Evolutionary conservation across 2,888 invertebrate species (phyloP), one percentile per base, ranked within the genome.

Genomic region (Stenodema calcarata): DNA sequence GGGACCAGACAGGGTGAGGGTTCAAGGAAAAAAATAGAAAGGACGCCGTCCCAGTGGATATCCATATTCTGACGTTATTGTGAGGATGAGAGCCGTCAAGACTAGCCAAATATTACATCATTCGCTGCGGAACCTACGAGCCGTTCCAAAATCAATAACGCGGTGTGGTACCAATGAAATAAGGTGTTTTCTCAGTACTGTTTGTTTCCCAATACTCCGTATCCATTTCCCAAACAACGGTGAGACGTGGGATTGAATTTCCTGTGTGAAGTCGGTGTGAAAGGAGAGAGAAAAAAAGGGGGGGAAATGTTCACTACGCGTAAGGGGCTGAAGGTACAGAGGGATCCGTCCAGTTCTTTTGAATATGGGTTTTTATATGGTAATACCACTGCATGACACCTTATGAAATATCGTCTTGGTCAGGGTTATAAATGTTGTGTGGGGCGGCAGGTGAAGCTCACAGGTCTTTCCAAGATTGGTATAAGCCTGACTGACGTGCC

Each of bases 401-500:
- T 78, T 78, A 44, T 78, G 78, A 78, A 78, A 78, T 78, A 78
- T 78, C 78, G 42, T 78, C 47, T 44, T 23, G 78, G 78, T 44
- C 42, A 47, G 78, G 41, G 78, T 78, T 78, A 78, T 78, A 44
- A 78, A 78, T 78, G 78, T 78, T 78, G 28, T 30, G 35, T 16
- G 27, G 78, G 78, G 41, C 41, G 78, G 16, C 78, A 78, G 78
- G 78, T 44, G 47, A 78, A 75, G 78, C 78, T 78, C 78, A 42
- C 44, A 27, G 27, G 78, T 27, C 47, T 47, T 23, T 23, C 47
- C 78, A 44, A 78, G 78, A 78, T 78, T 78, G 78, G 44, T 41
- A 44, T 78, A 78, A 44, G 78, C 75, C 75, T 75, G 75, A 75
- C 75, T 75, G 75, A 75, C 75, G 75, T 75, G 75, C 75, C 75